A percentile compares a stretch with the other conserved stretches of the same genome.
Evolutionary conservation across 1,140 invertebrate genomes (phyloP).

Genomic region (Drosophila tsacasi): DNA sequence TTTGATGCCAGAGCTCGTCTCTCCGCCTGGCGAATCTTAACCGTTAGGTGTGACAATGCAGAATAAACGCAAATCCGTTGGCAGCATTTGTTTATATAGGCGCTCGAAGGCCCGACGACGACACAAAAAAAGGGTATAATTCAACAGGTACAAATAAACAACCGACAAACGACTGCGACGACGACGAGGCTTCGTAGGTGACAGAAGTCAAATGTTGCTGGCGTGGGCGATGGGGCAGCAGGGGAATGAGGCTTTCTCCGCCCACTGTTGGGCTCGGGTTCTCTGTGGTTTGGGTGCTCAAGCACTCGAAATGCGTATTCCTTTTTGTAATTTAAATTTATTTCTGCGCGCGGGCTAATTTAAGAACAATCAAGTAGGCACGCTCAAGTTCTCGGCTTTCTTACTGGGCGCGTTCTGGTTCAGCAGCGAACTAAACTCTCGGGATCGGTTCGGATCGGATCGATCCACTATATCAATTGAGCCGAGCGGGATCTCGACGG

Average conservation of each 20-base stretch:
- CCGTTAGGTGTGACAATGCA: constrained; percentile 73
- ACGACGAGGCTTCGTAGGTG: constrained; percentile 57
- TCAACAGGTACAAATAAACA: constrained; percentile 68
- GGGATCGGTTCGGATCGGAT: constrained; percentile 32
- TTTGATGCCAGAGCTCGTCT: constrained; percentile 10
- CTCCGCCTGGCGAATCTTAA: constrained; percentile 44
- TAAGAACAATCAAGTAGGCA: constrained; percentile 5
- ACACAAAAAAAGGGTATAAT: constrained; percentile 65
- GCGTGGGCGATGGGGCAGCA: constrained; percentile 28
- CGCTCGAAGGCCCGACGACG: constrained; percentile 48
- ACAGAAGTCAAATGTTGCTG: constrained; percentile 55
- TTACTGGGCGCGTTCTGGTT: constrained; percentile 30
- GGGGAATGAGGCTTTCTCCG: constrained; percentile 7
- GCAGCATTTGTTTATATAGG: constrained; percentile 77
- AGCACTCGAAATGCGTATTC: constrained; percentile 36
- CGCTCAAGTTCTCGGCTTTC: constrained; percentile 33
- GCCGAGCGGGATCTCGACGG: constrained; percentile 13
- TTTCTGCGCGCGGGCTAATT: constrained; percentile 22
- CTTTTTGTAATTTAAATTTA: constrained; percentile 43
- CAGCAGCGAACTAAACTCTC: constrained; percentile 54
- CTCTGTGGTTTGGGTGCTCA: constrained; percentile 4
- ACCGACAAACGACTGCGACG: constrained; percentile 44
- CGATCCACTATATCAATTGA: constrained; percentile 34
- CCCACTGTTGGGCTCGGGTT: constrained; percentile 21
- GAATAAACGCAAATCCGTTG: constrained; percentile 79